phyloP scores from a whole-genome alignment of 1,140 invertebrate genomes.

The Ptiloglossa arizonensis region DNA sequence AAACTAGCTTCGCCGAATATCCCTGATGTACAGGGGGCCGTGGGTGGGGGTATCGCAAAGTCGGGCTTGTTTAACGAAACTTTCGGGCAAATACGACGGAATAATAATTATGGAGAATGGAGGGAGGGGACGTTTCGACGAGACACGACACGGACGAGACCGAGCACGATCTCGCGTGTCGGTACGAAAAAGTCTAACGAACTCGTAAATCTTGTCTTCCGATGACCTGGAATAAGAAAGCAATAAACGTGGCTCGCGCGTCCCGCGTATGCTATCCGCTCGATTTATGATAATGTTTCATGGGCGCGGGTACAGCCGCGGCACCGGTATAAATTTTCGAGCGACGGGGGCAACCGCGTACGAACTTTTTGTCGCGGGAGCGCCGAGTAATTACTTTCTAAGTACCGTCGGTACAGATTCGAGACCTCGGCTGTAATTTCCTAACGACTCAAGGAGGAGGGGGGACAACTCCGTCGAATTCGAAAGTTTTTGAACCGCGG shows the following conservation, averaged over 20 bases:
- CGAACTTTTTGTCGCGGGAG: neutral
- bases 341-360: neutral
- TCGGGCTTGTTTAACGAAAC: too few species aligned
- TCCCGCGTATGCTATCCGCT: neutral
- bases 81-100: too few species aligned
- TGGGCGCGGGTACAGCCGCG: neutral
- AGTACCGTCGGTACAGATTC: constrained; percentile 6
- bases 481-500: constrained; percentile 31
- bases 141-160: too few species aligned
- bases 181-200: neutral
- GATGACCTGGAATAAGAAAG: constrained; percentile 24
- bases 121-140: too few species aligned
- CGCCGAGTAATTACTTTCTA: constrained; percentile 24
- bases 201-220: constrained; percentile 25
- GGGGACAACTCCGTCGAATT: neutral
- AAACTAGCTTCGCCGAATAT: too few species aligned
- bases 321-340: constrained; percentile 18
- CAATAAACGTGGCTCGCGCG: constrained; percentile 5
- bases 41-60: too few species aligned
- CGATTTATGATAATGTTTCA: constrained; percentile 30
- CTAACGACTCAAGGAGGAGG: too few species aligned
- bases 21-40: too few species aligned
- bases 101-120: too few species aligned
- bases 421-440: constrained; percentile 25
- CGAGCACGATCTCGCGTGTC: too few species aligned